Percentiles rank a stretch among this genome's conserved stretches.
phyloP scores from a whole-genome alignment of 2,797 vertebrate genomes.

The Scyliorhinus canicula region DNA sequence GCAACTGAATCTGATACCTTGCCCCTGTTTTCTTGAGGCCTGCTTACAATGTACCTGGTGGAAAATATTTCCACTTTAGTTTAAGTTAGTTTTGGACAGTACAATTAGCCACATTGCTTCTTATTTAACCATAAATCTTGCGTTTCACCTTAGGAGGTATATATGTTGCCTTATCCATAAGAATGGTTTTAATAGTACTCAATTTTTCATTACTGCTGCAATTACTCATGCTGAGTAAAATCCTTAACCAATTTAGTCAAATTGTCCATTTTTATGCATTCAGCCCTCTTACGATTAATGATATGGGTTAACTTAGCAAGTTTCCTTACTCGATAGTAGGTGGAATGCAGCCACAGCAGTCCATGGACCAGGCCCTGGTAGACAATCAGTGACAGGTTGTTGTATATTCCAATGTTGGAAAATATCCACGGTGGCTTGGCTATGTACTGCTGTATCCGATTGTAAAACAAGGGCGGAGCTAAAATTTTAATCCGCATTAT shows the following conservation, averaged over 20 bases:
- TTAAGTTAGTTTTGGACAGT: neutral
- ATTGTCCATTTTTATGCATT: neutral
- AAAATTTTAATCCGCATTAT: neutral
- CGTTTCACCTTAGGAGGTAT: neutral
- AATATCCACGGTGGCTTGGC: constrained; percentile 18
- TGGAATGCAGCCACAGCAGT: constrained; percentile 52
- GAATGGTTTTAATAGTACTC: neutral
- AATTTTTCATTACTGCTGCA: neutral
- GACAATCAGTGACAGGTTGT: constrained; percentile 43
- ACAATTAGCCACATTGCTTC: neutral
- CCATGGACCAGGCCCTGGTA: constrained; percentile 56
- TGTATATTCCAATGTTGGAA: neutral
- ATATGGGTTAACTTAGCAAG: neutral
- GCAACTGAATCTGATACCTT: neutral
- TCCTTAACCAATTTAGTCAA: neutral
- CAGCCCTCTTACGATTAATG: neutral
- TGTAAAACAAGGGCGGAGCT: neutral
- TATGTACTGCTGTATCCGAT: neutral
- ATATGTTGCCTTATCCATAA: neutral
- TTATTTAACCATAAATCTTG: neutral
- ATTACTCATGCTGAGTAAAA: neutral
- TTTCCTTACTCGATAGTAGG: constrained; percentile 50
- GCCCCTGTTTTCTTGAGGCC: neutral
- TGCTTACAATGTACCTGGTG: neutral
- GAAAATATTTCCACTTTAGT: neutral